Evolutionary conservation across 2,113 vertebrate genomes (phyloP).

Genomic region (Dicerorhinus sumatrensis): DNA sequence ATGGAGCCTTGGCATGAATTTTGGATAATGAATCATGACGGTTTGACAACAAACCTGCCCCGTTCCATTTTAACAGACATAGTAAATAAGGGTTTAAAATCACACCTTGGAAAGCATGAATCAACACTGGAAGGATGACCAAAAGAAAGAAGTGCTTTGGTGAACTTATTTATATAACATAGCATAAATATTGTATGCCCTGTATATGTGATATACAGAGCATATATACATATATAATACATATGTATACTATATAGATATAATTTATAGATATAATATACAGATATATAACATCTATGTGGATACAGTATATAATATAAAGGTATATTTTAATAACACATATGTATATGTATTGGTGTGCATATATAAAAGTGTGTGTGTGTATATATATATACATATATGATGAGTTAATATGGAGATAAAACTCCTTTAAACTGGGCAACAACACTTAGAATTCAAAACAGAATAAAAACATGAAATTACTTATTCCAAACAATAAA

Average conservation of each 20-base stretch:
- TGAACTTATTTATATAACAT: background rate
- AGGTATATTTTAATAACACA: background rate
- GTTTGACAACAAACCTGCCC: background rate
- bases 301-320: background rate
- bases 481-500: background rate
- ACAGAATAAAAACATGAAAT: background rate
- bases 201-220: too few species aligned
- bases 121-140: background rate
- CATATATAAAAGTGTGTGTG: background rate
- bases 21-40: background rate
- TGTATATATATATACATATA: background rate
- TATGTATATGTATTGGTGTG: background rate
- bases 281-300: background rate
- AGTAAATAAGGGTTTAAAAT: background rate
- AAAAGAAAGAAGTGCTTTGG: background rate
- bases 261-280: background rate
- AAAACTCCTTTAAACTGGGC: background rate
- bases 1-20: background rate
- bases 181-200: too few species aligned
- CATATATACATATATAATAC: background rate
- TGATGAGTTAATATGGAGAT: background rate
- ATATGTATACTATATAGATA: background rate
- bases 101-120: background rate
- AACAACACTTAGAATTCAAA: background rate
- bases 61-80: conserved; percentile 34